A percentile compares a stretch with the other conserved stretches of the same genome.
These are phyloP conservation scores for Catagonus wagneri DNA, from an alignment of 2,113 vertebrate species.

Conservation along the genomic window DNA sequence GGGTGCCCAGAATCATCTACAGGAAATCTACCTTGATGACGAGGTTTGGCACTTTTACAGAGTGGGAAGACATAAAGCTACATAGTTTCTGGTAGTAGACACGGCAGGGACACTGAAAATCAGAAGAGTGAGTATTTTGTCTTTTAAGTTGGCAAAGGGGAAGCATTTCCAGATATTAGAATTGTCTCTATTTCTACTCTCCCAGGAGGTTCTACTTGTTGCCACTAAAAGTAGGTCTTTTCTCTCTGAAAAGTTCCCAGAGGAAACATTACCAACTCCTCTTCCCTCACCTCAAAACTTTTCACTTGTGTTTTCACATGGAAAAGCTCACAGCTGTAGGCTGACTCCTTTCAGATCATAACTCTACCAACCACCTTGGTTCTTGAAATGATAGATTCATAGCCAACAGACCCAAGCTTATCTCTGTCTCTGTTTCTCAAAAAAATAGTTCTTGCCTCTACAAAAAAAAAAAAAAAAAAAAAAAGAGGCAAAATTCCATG, in stretches of 20 bases:
- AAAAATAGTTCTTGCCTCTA: slow-evolving; percentile 40
- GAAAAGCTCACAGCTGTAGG: not conserved
- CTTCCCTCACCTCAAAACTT: not conserved
- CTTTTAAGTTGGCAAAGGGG: not conserved
- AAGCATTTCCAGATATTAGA: not conserved
- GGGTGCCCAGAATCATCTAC: not conserved
- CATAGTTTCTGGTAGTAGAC: not conserved
- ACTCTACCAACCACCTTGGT: not conserved
- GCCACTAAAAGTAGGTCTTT: not conserved
- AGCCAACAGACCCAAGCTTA: not conserved
- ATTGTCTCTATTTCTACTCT: not conserved
- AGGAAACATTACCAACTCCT: not conserved
- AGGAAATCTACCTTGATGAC: not conserved
- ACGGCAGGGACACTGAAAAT: not conserved
- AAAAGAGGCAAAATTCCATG: not conserved
- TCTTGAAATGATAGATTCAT: not conserved
- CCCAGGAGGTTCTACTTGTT: not conserved
- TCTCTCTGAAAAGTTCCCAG: not conserved
- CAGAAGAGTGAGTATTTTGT: not conserved
- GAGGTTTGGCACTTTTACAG: not conserved
- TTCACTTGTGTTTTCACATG: not conserved
- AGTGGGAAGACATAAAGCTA: not conserved
- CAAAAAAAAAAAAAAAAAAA: not conserved
- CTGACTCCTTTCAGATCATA: not conserved
- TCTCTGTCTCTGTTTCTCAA: not conserved